Evolutionary conservation across 2,113 vertebrate genomes (phyloP).

Genomic region (Heloderma charlesbogerti): DNA sequence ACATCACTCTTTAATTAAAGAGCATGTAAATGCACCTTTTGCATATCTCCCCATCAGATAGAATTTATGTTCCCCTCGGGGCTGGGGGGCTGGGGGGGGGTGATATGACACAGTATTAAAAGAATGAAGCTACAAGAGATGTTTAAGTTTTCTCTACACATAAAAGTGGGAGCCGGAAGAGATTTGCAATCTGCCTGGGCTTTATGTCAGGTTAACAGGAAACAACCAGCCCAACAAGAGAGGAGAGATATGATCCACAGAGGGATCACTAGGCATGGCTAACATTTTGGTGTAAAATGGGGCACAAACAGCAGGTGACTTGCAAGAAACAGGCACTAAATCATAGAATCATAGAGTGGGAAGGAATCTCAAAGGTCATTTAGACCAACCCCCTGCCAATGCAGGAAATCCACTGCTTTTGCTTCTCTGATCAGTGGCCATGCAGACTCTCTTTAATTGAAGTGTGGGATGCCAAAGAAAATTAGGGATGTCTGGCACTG

Average conservation of each 20-base stretch:
- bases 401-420: no score
- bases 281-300: neutral
- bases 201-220: neutral
- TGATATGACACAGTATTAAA: neutral
- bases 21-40: constrained; percentile 2
- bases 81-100: no score
- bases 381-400: no score
- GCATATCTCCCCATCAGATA: neutral
- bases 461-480: no score
- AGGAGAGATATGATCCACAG: neutral
- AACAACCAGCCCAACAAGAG: neutral
- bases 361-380: no score
- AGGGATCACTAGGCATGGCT: neutral
- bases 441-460: no score
- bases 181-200: neutral
- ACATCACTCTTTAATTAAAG: constrained; percentile 22
- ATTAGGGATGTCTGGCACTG: no score
- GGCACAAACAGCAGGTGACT: neutral
- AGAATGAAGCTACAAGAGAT: neutral
- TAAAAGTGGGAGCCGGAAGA: neutral
- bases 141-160: neutral
- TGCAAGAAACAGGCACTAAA: neutral
- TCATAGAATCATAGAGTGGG: neutral
- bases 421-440: no score
- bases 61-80: neutral